Evolutionary conservation across 2,113 vertebrate species (phyloP).

Genomic region (Corythornis vintsioides): DNA sequence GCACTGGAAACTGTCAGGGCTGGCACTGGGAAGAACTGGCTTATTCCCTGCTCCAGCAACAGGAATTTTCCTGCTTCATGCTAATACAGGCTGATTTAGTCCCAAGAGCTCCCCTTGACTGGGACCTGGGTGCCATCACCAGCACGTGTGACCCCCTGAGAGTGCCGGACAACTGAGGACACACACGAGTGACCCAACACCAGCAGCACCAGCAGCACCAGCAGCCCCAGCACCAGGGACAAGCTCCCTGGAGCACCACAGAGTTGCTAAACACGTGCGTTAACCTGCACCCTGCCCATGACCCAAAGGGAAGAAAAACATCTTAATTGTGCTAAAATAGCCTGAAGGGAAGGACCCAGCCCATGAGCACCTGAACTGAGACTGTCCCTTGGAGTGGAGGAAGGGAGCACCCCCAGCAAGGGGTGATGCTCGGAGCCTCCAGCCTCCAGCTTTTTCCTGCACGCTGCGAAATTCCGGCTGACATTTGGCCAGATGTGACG

Average conservation of each 20-base stretch:
- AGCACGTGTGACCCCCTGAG: neutral
- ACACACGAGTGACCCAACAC: neutral
- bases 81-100: neutral
- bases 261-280: rapidly evolving
- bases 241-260: rapidly evolving
- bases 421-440: rapidly evolving
- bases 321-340: neutral
- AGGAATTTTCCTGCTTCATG: neutral
- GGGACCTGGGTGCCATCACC: rapidly evolving
- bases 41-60: neutral
- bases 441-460: neutral
- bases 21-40: neutral
- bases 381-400: rapidly evolving
- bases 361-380: rapidly evolving
- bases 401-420: rapidly evolving
- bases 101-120: rapidly evolving
- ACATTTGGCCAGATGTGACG: rapidly evolving
- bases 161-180: rapidly evolving
- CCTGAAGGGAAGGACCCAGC: neutral
- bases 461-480: neutral
- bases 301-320: neutral
- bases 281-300: rapidly evolving
- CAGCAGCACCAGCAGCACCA: too few relatives aligned
- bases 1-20: neutral
- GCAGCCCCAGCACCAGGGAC: neutral